Evolutionary conservation across 2,888 invertebrate genomes (phyloP), one percentile per base, ranked within the genome.

Genomic region (Noctua comes): DNA sequence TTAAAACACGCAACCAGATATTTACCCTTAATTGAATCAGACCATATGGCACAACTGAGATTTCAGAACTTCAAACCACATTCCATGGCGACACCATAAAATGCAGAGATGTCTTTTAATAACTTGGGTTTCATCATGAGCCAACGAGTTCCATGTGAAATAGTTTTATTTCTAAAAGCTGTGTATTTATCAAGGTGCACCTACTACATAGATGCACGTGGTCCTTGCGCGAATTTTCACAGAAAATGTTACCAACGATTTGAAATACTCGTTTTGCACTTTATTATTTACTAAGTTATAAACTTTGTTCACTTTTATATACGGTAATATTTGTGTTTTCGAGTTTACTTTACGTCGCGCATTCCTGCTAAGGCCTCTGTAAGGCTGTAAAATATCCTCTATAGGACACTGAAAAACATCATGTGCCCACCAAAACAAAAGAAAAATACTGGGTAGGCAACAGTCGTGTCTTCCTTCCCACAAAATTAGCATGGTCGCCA

Each of bases 11-110:
- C 87, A 79, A 86, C 48, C 48, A 46, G 24, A 46, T 21, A 31
- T n/a, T 82, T 79, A 76, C 68, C 36, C 73, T 68, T 83, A 84
- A 76, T 83, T 69, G n/a, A 85, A 79, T 57, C 46, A 76, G 70
- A 73, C 27, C 66, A 73, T 70, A 64, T 64, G 66, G 13, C 54
- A 18, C 71, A 31, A 74, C 84, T 59, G 64, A 66, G 73, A 72
- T 68, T 65, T 54, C 62, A 54, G 62, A 76, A 31, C 43, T 46
- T 43, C 0, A n/a, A 82, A 62, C 79, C 54, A 54, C 76, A 76
- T 80, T 68, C 76, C 59, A 54, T 68, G 77, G 27, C 36, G 36
- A 62, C 68, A 79, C 51, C 51, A 51, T 62, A 16, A 21, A 51
- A 31, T 16, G 24, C 31, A 10, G n/a, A 27, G 75, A 62, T 54